Percentiles rank a stretch among this genome's conserved stretches.
Conservation (phyloP, 2,797 vertebrate genomes). For the Rousettus madagascariensis region DNA sequence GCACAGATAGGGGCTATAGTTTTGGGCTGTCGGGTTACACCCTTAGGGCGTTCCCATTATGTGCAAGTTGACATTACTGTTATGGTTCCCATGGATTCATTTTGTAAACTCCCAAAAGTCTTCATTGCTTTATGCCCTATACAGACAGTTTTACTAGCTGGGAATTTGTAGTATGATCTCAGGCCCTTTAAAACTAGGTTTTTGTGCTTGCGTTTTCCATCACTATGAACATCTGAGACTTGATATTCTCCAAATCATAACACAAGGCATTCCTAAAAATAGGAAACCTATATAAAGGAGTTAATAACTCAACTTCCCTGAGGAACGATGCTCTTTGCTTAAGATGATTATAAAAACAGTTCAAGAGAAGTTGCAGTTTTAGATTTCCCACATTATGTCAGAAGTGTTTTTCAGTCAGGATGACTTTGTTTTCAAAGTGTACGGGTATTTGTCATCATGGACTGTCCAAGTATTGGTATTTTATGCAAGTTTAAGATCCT, state of each 20-base stretch:
- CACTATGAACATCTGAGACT: background rate
- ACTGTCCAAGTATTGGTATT: background rate
- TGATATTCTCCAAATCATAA: background rate
- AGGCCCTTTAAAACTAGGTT: background rate
- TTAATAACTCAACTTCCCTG: background rate
- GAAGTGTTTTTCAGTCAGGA: background rate
- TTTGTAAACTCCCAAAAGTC: too few species aligned
- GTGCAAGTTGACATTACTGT: too few species aligned
- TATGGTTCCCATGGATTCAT: too few species aligned
- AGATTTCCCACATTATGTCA: background rate
- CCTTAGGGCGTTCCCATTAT: too few species aligned
- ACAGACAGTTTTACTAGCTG: background rate
- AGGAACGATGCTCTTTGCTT: background rate
- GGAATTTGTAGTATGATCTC: background rate
- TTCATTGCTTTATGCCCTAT: too few species aligned
- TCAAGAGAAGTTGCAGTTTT: background rate
- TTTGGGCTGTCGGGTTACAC: too few species aligned
- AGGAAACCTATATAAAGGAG: background rate
- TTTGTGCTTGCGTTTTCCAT: background rate
- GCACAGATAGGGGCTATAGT: too few species aligned
- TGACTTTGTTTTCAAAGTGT: background rate
- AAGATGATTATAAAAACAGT: background rate
- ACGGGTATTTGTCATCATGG: background rate
- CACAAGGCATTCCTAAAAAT: background rate
- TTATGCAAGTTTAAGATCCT: background rate